Percentiles rank a stretch among this genome's conserved stretches.
Evolutionary conservation across 2,797 vertebrate species (phyloP).

Genomic region (Meriones psammophilus): DNA sequence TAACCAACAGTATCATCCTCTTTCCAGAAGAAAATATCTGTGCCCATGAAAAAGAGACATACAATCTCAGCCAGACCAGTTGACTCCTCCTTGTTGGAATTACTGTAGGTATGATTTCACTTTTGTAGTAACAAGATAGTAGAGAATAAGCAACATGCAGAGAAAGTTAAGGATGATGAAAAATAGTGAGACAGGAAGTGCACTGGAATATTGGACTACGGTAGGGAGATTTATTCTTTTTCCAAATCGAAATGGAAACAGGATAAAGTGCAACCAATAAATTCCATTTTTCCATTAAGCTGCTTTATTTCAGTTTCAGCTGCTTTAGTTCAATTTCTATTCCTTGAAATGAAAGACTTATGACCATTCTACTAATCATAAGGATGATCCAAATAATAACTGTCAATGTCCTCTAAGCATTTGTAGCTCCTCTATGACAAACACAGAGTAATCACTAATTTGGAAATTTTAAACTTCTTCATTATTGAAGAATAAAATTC

Average conservation of each 20-base stretch:
- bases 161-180: neutral
- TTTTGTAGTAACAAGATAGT: neutral
- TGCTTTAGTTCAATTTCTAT: slow-evolving; percentile 14
- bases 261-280: neutral
- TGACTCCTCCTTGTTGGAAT: neutral
- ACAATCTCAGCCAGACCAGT: neutral
- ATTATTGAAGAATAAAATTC: neutral
- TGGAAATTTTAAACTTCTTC: neutral
- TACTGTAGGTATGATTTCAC: neutral
- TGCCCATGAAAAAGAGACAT: neutral
- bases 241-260: slow-evolving; percentile 1
- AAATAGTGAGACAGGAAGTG: neutral
- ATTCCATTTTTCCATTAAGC: neutral
- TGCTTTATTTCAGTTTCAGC: neutral
- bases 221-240: neutral
- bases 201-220: neutral
- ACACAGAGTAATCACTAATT: neutral
- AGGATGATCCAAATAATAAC: neutral
- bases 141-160: neutral
- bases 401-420: neutral
- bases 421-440: neutral
- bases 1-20: neutral
- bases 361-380: neutral
- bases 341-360: neutral
- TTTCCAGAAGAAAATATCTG: neutral